Conservation (phyloP, 64 coral and sea anemone species). For the Pocillopora verrucosa region DNA sequence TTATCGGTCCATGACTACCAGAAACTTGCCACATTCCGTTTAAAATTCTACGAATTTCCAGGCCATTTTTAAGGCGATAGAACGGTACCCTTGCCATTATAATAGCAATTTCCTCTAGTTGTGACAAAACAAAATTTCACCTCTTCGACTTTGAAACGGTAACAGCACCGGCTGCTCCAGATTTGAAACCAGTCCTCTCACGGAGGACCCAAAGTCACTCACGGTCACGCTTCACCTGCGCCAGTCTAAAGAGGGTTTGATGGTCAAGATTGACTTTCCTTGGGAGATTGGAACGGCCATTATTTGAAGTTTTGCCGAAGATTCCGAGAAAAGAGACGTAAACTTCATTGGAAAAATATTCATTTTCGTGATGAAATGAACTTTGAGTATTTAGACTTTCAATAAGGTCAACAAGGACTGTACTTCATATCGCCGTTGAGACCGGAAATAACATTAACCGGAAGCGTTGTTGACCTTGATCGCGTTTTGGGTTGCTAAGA, state of each 20-base stretch:
- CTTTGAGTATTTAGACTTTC: not conserved
- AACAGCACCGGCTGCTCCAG: not conserved
- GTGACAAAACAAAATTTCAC: not conserved
- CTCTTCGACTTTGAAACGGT: not conserved
- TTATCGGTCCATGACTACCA: slow-evolving; percentile 75
- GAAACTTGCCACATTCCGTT: slow-evolving; percentile 98
- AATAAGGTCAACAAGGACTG: not conserved
- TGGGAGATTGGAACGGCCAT: no score
- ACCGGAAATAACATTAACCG: not conserved
- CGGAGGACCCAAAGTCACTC: not conserved
- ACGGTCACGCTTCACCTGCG: not conserved
- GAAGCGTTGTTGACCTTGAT: no score
- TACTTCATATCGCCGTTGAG: not conserved
- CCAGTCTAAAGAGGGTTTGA: no score
- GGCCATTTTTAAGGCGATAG: slow-evolving; percentile 68
- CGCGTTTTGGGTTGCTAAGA: not conserved
- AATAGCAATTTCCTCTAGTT: not conserved
- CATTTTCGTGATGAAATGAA: no score
- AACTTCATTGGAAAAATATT: no score
- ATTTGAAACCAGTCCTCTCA: not conserved
- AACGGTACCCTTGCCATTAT: slow-evolving; percentile 58
- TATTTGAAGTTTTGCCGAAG: no score
- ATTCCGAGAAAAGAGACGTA: no score
- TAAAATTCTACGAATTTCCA: slow-evolving; percentile 71
- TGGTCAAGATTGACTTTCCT: no score